These are phyloP conservation scores for Anodontia alba DNA, from an alignment of 2,888 invertebrate species.

Conservation along the genomic window DNA sequence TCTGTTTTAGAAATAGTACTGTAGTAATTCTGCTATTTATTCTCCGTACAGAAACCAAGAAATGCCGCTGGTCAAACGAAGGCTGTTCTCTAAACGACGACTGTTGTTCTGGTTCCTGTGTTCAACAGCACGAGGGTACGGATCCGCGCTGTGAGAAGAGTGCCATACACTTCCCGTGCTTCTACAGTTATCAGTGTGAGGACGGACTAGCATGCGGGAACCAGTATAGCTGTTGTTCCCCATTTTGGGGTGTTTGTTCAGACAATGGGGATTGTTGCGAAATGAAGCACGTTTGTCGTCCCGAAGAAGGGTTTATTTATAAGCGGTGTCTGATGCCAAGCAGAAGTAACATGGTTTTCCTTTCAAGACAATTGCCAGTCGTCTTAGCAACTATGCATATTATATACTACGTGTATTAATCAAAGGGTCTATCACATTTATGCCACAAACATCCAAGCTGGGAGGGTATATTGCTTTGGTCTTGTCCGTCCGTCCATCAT, in stretches of 20 bases:
- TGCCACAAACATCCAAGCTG: too few relatives aligned
- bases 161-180: conserved; percentile 67
- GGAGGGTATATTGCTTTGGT: too few relatives aligned
- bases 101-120: conserved; percentile 74
- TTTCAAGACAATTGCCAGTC: background rate
- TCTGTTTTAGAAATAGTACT: too few relatives aligned
- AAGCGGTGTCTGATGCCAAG: conserved; percentile 68
- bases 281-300: conserved; percentile 63
- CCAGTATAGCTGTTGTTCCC: conserved; percentile 73
- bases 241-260: conserved; percentile 75
- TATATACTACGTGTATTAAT: background rate
- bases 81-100: conserved; percentile 66
- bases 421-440: too few relatives aligned
- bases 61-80: conserved; percentile 76
- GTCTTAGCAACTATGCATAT: background rate
- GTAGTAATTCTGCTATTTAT: too few relatives aligned
- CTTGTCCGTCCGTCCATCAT: too few relatives aligned
- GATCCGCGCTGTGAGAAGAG: conserved; percentile 68
- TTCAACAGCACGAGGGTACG: conserved; percentile 70
- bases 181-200: conserved; percentile 74
- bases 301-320: conserved; percentile 71
- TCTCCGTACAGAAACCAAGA: conserved; percentile 25
- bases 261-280: conserved; percentile 72
- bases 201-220: conserved; percentile 69
- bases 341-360: background rate